Evolutionary conservation across 2,113 vertebrate species (phyloP), one percentile per base, ranked within the genome.

Genomic region (Leucoraja erinaceus): DNA sequence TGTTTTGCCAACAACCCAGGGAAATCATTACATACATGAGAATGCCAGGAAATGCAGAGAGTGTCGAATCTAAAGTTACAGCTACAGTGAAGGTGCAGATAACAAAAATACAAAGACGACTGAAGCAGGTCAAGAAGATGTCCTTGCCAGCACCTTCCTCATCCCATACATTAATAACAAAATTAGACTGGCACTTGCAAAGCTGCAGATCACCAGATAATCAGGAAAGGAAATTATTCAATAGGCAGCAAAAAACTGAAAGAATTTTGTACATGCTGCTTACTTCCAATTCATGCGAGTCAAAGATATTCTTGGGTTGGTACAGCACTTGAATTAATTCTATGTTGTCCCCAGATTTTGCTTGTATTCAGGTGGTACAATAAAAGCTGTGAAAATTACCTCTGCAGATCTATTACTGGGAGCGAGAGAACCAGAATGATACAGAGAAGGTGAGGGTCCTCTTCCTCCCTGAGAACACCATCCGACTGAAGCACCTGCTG

Each of bases 351-450:
- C 31, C 28, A 90, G 28, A 33, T 68, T 33, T 90, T 90, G 16
- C 31, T 3, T 68, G 56, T 83, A 9, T 90, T 90, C 10, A 72
- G 72, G 20, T 91, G 54, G n/a, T 59, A 18, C 38, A 63, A 61
- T 86, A 59, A 61, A 86, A 86, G 61, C 5, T 63, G 38, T 63
- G 38, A 91, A 28, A 28, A 25, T 74, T 70, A 38, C 63, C 66
- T 25, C 38, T 0, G 91, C 94, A 99, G 98, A 96, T 99, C 90
- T 97, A 98, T 94, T 99, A 98, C 96, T 98, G 98, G 98, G 97
- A 99, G 95, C 95, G 95, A 0, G 97, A 97, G 61, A 68, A 94
- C 93, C 97, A 96, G 95, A 99, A 99, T 0, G 96, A 97, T 83
- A 98, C 96, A 0, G 98, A 99, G 95, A 98, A 97, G 90, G 95